Conservation (phyloP, 2,113 vertebrate species). For the Ctenomys sociabilis region DNA sequence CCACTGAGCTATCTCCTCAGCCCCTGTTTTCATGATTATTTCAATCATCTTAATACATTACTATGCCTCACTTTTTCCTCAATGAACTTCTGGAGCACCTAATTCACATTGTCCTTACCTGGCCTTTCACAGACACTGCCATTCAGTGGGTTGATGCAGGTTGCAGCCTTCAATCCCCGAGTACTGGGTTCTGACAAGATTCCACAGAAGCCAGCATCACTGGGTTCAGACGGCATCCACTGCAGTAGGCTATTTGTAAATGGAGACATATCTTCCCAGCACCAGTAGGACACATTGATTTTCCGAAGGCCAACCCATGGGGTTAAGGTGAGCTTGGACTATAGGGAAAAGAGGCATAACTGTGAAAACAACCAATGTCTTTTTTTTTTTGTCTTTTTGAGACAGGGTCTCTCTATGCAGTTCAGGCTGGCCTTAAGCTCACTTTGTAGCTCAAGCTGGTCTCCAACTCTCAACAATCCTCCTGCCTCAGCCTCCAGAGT, state of each 20-base stretch:
- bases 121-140: conserved; percentile 96
- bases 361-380: conserved; percentile 28
- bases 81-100: background rate
- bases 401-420: no score
- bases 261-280: conserved; percentile 99
- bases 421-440: no score
- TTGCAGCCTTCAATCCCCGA: conserved; percentile 93
- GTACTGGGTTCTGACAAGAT: conserved; percentile 92
- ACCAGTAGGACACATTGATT: conserved; percentile 98
- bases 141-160: conserved; percentile 93
- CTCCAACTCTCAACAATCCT: no score
- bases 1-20: no score
- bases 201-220: conserved; percentile 96
- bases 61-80: background rate
- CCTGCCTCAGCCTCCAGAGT: no score
- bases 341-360: conserved; percentile 72
- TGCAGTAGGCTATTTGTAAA: conserved; percentile 95
- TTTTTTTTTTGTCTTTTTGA: no score
- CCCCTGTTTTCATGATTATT: conserved; percentile 16
- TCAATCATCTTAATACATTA: background rate
- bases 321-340: conserved; percentile 92
- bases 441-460: no score
- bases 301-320: conserved; percentile 98
- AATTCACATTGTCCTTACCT: conserved; percentile 83
- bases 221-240: conserved; percentile 95